Evolutionary conservation across 2,888 invertebrate genomes (phyloP).

Genomic region (Drosophila emarginata): DNA sequence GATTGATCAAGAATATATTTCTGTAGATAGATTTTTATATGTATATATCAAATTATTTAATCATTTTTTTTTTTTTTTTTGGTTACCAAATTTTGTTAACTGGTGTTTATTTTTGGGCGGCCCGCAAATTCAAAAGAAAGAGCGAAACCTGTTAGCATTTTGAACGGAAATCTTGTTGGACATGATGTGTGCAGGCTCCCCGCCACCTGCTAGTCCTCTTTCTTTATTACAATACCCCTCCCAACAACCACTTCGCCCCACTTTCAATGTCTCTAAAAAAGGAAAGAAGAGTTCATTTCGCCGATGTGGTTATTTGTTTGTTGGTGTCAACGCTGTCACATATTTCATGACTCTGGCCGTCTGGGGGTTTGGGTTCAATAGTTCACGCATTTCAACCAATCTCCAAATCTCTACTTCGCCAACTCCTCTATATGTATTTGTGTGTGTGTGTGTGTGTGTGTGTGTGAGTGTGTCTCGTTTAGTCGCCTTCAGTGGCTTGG

Average conservation of each 20-base stretch:
- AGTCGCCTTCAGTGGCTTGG: slow-evolving; percentile 21
- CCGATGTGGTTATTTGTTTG: slow-evolving; percentile 70
- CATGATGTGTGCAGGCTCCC: slow-evolving; percentile 38
- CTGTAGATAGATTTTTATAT: too few species aligned
- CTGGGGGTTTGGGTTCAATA: slow-evolving; percentile 60
- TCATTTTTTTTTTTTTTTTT: slow-evolving; percentile 2
- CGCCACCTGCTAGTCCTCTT: background rate
- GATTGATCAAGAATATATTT: too few species aligned
- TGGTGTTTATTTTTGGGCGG: slow-evolving; percentile 32
- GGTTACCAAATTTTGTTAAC: slow-evolving; percentile 3
- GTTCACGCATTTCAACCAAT: slow-evolving; percentile 70
- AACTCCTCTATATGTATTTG: slow-evolving; percentile 37
- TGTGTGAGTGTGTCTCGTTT: slow-evolving; percentile 21
- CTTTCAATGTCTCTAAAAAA: background rate
- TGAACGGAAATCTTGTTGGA: slow-evolving; percentile 61
- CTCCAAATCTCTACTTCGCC: slow-evolving; percentile 61
- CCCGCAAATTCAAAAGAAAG: slow-evolving; percentile 37
- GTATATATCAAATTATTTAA: too few species aligned
- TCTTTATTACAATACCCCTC: background rate
- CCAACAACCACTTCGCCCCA: too few species aligned
- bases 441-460: slow-evolving; percentile 10
- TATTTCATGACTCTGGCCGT: slow-evolving; percentile 56
- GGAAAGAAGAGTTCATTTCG: slow-evolving; percentile 25
- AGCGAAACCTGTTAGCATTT: slow-evolving; percentile 69
- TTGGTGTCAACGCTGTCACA: slow-evolving; percentile 78